Percentiles rank a stretch among this genome's conserved stretches.
phyloP scores from a whole-genome alignment of 1,140 invertebrate genomes.

The Drosophila asahinai region DNA sequence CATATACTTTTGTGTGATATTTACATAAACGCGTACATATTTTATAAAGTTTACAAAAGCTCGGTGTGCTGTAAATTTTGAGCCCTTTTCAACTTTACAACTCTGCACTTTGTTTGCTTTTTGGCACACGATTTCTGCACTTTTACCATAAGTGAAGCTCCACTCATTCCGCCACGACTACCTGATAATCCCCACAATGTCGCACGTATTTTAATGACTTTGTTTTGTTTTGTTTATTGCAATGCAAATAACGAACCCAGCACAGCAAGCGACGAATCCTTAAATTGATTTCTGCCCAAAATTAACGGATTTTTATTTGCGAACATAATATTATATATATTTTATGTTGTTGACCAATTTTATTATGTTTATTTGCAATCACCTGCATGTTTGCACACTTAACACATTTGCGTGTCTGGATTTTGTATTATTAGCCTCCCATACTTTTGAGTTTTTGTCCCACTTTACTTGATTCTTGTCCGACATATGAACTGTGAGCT shows the following conservation, averaged over 20 bases:
- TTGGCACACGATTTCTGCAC: constrained; percentile 70
- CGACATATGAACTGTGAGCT: neutral
- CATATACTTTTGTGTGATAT: constrained; percentile 48
- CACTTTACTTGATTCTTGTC: neutral
- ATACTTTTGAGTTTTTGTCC: constrained; percentile 7
- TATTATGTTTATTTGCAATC: constrained; percentile 82
- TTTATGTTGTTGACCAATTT: constrained; percentile 79
- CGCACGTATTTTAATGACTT: constrained; percentile 47
- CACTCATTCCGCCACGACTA: constrained; percentile 19
- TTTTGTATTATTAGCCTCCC: constrained; percentile 35
- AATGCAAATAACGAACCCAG: constrained; percentile 65
- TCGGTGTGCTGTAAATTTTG: constrained; percentile 70
- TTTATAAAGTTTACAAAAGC: constrained; percentile 74
- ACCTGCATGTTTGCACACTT: constrained; percentile 81
- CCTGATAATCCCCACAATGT: constrained; percentile 22
- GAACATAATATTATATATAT: constrained; percentile 60
- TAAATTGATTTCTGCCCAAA: constrained; percentile 82
- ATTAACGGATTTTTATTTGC: constrained; percentile 72
- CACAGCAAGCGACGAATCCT: constrained; percentile 62
- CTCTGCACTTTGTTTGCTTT: constrained; percentile 62
- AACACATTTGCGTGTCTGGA: constrained; percentile 73
- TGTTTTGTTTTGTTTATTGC: constrained; percentile 61
- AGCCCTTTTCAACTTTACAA: constrained; percentile 13
- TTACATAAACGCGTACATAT: constrained; percentile 71
- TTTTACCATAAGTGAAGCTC: constrained; percentile 59